phyloP scores from a whole-genome alignment of 2,888 invertebrate species.

The Cylindroiulus punctatus region DNA sequence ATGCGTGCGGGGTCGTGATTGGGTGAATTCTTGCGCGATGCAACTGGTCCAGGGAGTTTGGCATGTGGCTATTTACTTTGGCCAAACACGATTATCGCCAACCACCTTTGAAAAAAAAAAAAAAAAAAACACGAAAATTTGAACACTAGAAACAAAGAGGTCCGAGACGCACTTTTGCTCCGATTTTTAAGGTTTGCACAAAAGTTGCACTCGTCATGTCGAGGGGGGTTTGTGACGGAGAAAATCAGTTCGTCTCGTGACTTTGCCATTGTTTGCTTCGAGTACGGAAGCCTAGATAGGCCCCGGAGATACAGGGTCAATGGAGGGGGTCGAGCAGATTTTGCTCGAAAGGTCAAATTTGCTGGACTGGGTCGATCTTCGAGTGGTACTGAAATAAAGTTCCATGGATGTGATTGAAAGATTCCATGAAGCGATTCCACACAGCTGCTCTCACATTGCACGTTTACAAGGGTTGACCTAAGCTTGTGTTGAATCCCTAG shows the following conservation, averaged over 20 bases:
- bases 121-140: neutral
- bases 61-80: neutral
- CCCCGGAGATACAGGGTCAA: neutral
- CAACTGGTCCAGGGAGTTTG: slow-evolving; percentile 8
- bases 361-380: neutral
- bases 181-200: neutral
- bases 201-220: neutral
- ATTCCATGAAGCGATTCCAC: no score
- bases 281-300: neutral
- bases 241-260: neutral
- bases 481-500: no score
- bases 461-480: no score
- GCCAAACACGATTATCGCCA: neutral
- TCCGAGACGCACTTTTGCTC: neutral
- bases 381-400: no score
- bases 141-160: neutral
- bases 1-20: no score
- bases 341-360: neutral
- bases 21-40: neutral
- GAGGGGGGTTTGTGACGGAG: neutral
- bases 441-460: no score
- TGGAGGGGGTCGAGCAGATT: no score
- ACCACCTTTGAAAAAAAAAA: neutral
- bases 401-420: no score
- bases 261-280: neutral